Evolutionary conservation across 1,140 invertebrate genomes (phyloP), one percentile per base, ranked within the genome.

Genomic region (Megalopta genalis): DNA sequence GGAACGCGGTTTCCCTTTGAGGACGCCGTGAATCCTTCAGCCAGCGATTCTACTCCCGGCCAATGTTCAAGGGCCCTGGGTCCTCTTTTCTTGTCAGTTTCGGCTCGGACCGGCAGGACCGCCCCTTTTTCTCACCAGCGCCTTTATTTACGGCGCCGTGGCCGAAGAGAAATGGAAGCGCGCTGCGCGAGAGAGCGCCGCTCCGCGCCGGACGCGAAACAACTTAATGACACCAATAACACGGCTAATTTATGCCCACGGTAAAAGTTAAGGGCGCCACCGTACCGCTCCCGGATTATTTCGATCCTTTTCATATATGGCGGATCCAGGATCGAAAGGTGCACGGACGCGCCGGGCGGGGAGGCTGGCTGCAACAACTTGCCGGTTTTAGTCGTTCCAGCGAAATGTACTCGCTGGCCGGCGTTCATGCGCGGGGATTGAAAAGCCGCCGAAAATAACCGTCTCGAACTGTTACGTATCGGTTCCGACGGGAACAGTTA

Each of bases 211-310:
- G n/a, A 62, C 74, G 52, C 75, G 74, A 60, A 80, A 75, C 72
- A 75, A 68, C 57, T 80, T 80, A 80, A 80, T 75, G 77, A 80
- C 72, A 27, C 77, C 64, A 75, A 75, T 80, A 80, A 80, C 64
- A 39, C 63, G 64, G 67, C 71, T 80, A 80, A 80, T 75, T 80
- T 80, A 80, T 75, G 63, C 64, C 21, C 27, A 4, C 32, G 64
- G 42, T 49, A 67, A 68, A 68, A 63, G 77, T 75, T 75, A 54
- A 67, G 49, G 70, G 37, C n/a, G 59, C 23, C 16, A 42, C 37
- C n/a, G 21, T 12, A 21, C 23, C 7, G 23, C 12, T 52, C 18
- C 14, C 16, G 49, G 64, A 77, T 70, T 77, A 77, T 77, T 70
- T 77, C 49, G 54, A 77, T 77, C 57, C 59, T n/a, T 70, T 52